Percentiles rank a stretch among this genome's conserved stretches.
These are phyloP conservation scores for Rhodophaea formosa DNA, from an alignment of 2,888 invertebrate genomes.

Conservation along the genomic window DNA sequence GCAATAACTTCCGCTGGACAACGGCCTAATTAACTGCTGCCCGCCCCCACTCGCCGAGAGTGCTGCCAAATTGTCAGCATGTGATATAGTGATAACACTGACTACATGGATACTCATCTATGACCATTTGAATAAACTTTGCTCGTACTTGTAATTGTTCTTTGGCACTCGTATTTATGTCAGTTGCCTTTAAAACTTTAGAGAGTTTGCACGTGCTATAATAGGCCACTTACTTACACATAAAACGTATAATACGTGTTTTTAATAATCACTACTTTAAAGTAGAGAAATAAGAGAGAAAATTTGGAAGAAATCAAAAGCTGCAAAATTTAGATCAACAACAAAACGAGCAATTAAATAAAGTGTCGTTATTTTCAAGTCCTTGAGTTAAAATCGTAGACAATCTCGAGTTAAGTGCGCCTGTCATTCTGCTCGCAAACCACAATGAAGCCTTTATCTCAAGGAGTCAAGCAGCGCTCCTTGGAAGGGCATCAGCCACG, in stretches of 20 bases:
- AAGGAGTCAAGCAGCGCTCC: neutral
- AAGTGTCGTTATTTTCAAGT: neutral
- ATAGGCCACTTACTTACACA: too few relatives aligned
- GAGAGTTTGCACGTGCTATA: too few relatives aligned
- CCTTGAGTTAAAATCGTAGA: neutral
- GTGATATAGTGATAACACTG: neutral
- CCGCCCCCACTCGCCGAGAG: neutral
- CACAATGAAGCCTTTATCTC: neutral
- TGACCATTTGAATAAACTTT: too few relatives aligned
- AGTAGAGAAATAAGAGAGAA: too few relatives aligned
- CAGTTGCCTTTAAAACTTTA: too few relatives aligned
- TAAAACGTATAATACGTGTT: too few relatives aligned
- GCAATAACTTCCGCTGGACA: neutral
- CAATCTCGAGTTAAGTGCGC: constrained; percentile 2
- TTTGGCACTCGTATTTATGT: too few relatives aligned
- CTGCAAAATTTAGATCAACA: neutral
- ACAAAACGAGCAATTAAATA: neutral
- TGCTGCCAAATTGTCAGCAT: neutral
- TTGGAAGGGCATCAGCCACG: neutral
- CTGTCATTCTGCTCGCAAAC: constrained; percentile 1
- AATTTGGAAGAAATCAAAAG: neutral
- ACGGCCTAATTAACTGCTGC: neutral
- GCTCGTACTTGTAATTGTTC: too few relatives aligned
- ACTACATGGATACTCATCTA: neutral
- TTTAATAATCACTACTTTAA: neutral